A percentile compares a stretch with the other conserved stretches of the same genome.
Evolutionary conservation across 2,888 invertebrate species (phyloP).

Genomic region (Limnephilus marmoratus): DNA sequence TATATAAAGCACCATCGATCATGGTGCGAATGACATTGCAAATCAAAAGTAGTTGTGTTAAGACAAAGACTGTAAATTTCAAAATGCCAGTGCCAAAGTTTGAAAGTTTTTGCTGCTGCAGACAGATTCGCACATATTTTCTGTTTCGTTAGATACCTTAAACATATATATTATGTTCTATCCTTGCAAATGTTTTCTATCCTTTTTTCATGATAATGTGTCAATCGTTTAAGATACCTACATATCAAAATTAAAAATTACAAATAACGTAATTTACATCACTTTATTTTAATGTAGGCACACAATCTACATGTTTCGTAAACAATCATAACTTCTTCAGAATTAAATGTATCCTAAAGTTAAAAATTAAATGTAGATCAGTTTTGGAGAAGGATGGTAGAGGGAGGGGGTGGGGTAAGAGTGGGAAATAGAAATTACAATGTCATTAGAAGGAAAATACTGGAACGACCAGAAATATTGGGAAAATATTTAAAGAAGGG

Average conservation of each 20-base stretch:
- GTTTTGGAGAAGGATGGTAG: no score
- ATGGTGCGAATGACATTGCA: neutral
- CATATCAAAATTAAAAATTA: neutral
- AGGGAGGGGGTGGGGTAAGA: no score
- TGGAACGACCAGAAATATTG: no score
- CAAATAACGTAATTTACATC: no score
- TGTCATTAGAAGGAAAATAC: no score
- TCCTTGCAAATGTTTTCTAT: neutral
- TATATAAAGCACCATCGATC: neutral
- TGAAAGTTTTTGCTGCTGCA: neutral
- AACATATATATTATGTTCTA: neutral
- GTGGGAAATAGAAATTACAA: no score
- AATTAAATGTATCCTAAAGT: no score
- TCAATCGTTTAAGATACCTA: neutral
- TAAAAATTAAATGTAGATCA: no score
- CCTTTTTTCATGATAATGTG: neutral
- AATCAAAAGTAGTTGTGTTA: neutral
- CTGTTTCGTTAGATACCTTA: neutral
- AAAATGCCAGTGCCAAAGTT: neutral
- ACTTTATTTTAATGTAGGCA: no score
- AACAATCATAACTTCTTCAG: no score
- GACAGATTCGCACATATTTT: neutral
- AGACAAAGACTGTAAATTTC: neutral
- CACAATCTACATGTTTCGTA: no score
- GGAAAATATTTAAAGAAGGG: no score